A percentile compares a stretch with the other conserved stretches of the same genome.
phyloP scores from a whole-genome alignment of 2,888 invertebrate species.

The Sacculina carcini region DNA sequence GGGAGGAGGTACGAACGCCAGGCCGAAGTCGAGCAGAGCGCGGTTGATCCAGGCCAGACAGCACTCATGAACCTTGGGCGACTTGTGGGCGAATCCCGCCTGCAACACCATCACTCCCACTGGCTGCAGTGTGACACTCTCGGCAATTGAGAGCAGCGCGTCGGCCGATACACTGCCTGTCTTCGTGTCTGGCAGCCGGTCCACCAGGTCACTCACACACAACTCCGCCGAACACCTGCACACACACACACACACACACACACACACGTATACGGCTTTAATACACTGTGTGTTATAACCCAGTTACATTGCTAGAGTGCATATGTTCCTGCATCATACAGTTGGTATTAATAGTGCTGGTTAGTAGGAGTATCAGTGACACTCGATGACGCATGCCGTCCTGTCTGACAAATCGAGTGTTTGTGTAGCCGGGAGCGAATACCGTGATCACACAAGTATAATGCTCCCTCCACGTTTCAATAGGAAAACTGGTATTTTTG shows the following conservation, averaged over 20 bases:
- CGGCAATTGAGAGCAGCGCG: conserved; percentile 44
- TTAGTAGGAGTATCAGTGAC: too few species aligned
- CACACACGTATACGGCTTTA: too few species aligned
- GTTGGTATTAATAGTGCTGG: background rate
- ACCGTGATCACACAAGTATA: too few species aligned
- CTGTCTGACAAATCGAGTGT: too few species aligned
- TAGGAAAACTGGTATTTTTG: too few species aligned
- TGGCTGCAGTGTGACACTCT: conserved; percentile 45
- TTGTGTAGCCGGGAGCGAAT: too few species aligned
- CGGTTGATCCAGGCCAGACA: conserved; percentile 48
- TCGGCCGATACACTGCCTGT: conserved; percentile 40
- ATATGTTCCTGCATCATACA: background rate
- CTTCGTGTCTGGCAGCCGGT: conserved; percentile 59
- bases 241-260: conserved; percentile 14
- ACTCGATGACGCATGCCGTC: too few species aligned
- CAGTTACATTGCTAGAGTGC: background rate
- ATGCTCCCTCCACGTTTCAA: too few species aligned
- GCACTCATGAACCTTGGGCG: conserved; percentile 49
- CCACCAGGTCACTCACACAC: conserved; percentile 49
- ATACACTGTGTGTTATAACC: too few species aligned
- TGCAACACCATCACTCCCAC: conserved; percentile 41
- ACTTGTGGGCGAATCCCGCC: conserved; percentile 34
- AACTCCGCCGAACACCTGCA: conserved; percentile 40
- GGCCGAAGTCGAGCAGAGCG: conserved; percentile 63
- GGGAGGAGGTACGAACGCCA: conserved; percentile 33